phyloP scores from a whole-genome alignment of 2,797 vertebrate species.

The Phoebastria nigripes region DNA sequence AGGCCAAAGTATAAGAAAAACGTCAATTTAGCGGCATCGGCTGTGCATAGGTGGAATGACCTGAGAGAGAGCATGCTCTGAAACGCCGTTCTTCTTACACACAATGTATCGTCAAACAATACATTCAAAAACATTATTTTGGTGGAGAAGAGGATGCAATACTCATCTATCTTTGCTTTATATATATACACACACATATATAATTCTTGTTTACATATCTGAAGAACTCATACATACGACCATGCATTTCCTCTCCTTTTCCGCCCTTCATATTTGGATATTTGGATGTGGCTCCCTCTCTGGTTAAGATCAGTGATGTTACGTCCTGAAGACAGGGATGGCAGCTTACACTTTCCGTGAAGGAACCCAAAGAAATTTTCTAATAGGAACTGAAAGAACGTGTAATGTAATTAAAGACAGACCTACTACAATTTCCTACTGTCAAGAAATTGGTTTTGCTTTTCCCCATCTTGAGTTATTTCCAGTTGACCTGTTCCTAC shows the following conservation, averaged over 20 bases:
- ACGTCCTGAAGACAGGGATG: background rate
- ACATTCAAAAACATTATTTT: background rate
- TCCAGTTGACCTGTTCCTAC: background rate
- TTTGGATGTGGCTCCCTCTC: background rate
- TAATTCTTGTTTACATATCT: background rate
- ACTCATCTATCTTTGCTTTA: background rate
- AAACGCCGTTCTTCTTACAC: background rate
- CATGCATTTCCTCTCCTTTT: background rate
- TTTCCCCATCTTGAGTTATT: background rate
- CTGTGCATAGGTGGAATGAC: background rate
- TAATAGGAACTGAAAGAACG: background rate
- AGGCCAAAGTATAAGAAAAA: background rate
- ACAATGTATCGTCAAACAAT: background rate
- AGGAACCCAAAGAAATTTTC: background rate
- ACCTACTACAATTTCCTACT: background rate
- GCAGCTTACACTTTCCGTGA: background rate
- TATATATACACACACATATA: accelerated
- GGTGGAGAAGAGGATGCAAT: background rate
- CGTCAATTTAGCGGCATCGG: background rate
- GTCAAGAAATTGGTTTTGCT: background rate
- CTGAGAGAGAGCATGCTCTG: background rate
- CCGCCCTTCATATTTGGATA: background rate
- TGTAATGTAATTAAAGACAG: background rate
- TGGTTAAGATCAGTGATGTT: background rate
- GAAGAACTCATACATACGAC: background rate